Base-by-base conservation (phyloP, 2,113 vertebrate species). In the Otolemur garnettii region DNA sequence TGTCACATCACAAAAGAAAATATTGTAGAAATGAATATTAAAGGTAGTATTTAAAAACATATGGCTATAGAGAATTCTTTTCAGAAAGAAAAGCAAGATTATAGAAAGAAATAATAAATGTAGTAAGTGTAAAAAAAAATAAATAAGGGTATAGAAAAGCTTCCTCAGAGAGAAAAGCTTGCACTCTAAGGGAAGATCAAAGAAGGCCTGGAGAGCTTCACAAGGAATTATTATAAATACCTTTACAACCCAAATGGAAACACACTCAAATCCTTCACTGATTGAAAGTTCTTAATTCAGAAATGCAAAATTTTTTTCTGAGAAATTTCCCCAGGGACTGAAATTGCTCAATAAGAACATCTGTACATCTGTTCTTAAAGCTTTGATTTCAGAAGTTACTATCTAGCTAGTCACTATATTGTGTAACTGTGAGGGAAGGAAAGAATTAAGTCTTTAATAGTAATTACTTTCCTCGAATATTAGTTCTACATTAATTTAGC, bases 321-420 rank as follows among this genome's bases (percentile, higher is more conserved):
- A 85, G 75, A 72, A 85, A 71, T 87, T 84, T 2, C 13, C 88
- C 19, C 33, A 64, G 50, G 35, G 33, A 28, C 78, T 81, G 21
- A 90, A 84, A 88, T 85, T 94, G 45, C 19, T 90, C 45, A 72
- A 14, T 77, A 77, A 94, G 19, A 80, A 94, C 22, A 87, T 80
- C 15, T 75, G 59, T 60, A 83, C 0, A 57, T 83, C 59, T 81
- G 2, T 72, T 83, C 30, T 87, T 87, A 72, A 87, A 55, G 4
- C 38, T 90, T 84, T 84, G 53, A 81, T 30, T 93, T 90, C 42
- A 85, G 57, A 94, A 81, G 77, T 96, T 92, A 79, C 19, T 38
- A 85, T 33, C 24, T 38, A 85, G 33, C 9, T 88, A 62, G 75
- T 94, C 13, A n/a, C 55, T 62, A 45, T 50, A 85, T 81, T 96